These are phyloP conservation scores for Xiphophorus hellerii DNA, from an alignment of 2,113 vertebrate genomes.

Conservation along the genomic window DNA sequence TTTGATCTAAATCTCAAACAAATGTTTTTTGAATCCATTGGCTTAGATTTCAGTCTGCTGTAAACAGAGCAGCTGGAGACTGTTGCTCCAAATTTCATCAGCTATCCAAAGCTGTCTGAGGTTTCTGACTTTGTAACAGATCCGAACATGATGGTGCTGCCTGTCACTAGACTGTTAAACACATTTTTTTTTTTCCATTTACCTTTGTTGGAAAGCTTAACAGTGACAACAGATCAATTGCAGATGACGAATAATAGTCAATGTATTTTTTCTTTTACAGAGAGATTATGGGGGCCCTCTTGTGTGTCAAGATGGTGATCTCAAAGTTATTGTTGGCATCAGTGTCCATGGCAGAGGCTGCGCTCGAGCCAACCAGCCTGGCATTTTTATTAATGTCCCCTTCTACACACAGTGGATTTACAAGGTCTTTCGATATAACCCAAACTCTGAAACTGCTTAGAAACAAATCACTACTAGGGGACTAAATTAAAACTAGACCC, in stretches of 20 bases:
- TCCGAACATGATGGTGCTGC: constrained; percentile 16
- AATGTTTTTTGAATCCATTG: constrained; percentile 62
- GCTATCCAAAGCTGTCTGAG: constrained; percentile 47
- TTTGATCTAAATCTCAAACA: constrained; percentile 64
- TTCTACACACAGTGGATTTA: constrained; percentile 96
- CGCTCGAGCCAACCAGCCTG: constrained; percentile 89
- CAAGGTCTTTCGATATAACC: constrained; percentile 86
- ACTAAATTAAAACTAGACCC: constrained; percentile 20
- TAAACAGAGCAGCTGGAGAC: constrained; percentile 58
- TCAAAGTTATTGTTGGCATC: constrained; percentile 92
- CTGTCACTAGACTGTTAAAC: constrained; percentile 10
- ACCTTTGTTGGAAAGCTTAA: constrained; percentile 16
- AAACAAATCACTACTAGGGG: constrained; percentile 14
- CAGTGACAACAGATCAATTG: not conserved
- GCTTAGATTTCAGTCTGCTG: constrained; percentile 49
- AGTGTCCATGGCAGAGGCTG: constrained; percentile 95
- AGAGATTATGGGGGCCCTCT: constrained; percentile 96
- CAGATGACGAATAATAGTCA: constrained; percentile 12
- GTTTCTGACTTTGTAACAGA: constrained; percentile 37
- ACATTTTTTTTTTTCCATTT: constrained; percentile 20
- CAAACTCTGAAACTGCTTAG: constrained; percentile 63
- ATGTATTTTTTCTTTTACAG: constrained; percentile 70
- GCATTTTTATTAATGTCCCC: constrained; percentile 93
- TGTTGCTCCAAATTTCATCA: constrained; percentile 66
- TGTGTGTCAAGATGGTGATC: constrained; percentile 92